These are phyloP conservation scores for Oedothorax gibbosus DNA, from an alignment of 1,140 invertebrate species.

Conservation along the genomic window DNA sequence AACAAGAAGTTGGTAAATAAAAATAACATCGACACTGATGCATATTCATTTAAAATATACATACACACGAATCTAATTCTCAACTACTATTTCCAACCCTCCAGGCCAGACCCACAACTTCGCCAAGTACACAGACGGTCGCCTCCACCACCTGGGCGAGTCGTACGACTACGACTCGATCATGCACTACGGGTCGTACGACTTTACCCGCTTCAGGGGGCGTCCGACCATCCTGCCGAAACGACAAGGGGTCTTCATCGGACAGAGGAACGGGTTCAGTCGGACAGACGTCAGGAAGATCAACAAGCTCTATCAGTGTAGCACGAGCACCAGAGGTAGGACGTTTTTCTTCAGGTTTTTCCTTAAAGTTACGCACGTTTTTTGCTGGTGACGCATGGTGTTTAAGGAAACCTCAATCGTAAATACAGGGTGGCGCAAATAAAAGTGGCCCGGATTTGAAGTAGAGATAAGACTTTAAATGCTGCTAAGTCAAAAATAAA, in stretches of 20 bases:
- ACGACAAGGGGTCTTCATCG: conserved; percentile 64
- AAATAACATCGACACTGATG: no score
- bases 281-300: conserved; percentile 70
- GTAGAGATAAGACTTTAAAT: no score
- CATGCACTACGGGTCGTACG: conserved; percentile 73
- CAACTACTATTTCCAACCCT: background rate
- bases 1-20: no score
- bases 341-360: background rate
- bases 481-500: no score
- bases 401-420: no score
- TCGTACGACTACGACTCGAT: conserved; percentile 73
- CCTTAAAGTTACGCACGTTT: background rate
- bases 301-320: conserved; percentile 70
- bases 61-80: no score
- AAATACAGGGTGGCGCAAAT: no score
- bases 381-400: no score
- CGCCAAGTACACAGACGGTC: conserved; percentile 67
- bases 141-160: conserved; percentile 69
- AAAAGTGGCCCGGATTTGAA: no score
- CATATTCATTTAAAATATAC: no score
- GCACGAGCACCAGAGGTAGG: background rate
- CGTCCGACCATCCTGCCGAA: conserved; percentile 72
- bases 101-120: conserved; percentile 68
- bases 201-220: conserved; percentile 71
- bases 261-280: conserved; percentile 70